Base-by-base conservation (phyloP, 2,888 invertebrate species). In the Zelleria hepariella region DNA sequence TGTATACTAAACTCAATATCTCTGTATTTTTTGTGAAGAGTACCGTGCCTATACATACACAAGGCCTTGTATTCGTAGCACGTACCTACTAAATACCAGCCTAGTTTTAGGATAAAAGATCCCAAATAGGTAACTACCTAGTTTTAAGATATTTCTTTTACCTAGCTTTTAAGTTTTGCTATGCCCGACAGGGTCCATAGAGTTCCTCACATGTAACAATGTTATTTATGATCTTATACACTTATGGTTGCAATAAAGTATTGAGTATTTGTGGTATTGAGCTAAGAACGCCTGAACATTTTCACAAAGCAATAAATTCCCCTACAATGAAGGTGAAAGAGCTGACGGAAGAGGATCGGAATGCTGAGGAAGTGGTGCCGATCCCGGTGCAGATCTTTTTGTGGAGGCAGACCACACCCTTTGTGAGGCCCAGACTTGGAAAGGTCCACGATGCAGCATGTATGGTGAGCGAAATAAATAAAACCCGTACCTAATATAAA, bases 371-470 rank as follows among this genome's bases (percentile, higher is more conserved):
- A 72, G 91, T 93, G 60, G 90, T 99, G 63, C 99, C 99, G 0
- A 94, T 98, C 64, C 96, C 98, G 1, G 96, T 99, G 62, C 99
- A 99, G 86, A 95, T 97, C 71, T 99, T 98, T 86, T 91, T 99
- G 63, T 99, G 99, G 99, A 92, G 96, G 69, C 98, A 98, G 90
- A 96, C 97, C 64, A 97, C 98, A 65, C 98, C 99, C 10, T 99
- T 99, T 80, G 96, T 98, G 61, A 92, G 98, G 67, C 97, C 98
- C 10, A 96, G 97, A 80, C 91, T 98, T 64, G 98, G 98, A 67
- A 98, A 98, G 86, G 91, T 98, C 42, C 98, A 98, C 80, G 99
- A 99, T 86, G 96, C 98, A 24, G 95, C 97, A 62, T 98, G 98
- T 86, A 95, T 96, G 95, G 98, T 98, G 90, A 93, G 95, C 80